These are phyloP conservation scores for Phymatocera aterrima DNA, from an alignment of 2,888 invertebrate genomes.

Conservation along the genomic window DNA sequence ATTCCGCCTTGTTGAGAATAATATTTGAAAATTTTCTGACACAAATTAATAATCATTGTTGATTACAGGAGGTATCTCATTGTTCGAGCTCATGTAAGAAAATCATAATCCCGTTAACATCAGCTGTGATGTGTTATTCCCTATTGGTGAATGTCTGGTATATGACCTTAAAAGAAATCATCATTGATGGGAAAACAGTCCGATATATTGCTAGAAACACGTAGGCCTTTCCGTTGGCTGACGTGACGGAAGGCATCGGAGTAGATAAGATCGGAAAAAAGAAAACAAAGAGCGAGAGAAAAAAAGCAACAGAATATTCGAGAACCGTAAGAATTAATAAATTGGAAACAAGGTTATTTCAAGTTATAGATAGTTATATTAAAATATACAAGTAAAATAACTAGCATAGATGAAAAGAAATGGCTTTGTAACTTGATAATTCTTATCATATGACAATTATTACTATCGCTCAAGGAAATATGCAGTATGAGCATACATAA, in stretches of 20 bases:
- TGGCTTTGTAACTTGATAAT: not conserved
- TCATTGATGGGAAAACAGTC: slow-evolving; percentile 1
- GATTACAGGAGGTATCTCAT: too few relatives aligned
- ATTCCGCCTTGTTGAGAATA: not conserved
- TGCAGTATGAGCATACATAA: not conserved
- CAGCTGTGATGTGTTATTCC: slow-evolving; percentile 5
- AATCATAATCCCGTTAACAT: not conserved
- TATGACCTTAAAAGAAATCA: slow-evolving; percentile 20
- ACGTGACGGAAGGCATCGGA: not conserved
- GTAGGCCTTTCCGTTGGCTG: slow-evolving; percentile 15
- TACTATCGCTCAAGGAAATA: not conserved
- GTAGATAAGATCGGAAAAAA: not conserved
- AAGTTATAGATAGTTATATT: not conserved
- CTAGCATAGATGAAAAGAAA: not conserved
- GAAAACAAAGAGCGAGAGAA: not conserved
- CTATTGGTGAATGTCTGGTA: not conserved
- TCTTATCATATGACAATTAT: slow-evolving; percentile 4
- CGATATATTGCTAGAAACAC: not conserved
- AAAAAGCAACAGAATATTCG: not conserved
- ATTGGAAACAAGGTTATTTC: not conserved
- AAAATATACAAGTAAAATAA: not conserved
- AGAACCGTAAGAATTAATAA: not conserved
- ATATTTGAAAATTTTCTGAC: too few relatives aligned
- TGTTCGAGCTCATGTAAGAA: too few relatives aligned
- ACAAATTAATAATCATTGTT: too few relatives aligned